Conservation (phyloP, 2,888 invertebrate species). For the Eupithecia abbreviata region DNA sequence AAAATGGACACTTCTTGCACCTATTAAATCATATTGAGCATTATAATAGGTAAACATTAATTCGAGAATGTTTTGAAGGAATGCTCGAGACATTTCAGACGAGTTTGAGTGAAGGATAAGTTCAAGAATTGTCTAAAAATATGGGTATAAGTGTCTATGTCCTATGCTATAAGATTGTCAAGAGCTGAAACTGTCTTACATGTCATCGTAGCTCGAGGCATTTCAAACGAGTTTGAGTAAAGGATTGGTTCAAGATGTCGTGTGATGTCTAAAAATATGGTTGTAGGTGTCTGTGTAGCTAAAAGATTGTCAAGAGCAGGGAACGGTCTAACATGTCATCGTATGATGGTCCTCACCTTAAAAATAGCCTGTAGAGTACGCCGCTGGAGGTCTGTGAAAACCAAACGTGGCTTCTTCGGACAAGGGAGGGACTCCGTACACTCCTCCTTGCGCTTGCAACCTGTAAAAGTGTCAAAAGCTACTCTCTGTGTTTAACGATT, state of each 20-base stretch:
- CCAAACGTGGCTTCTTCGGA: conserved; percentile 99
- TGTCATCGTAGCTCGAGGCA: too few relatives aligned
- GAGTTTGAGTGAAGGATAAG: too few relatives aligned
- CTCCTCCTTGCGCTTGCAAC: conserved; percentile 98
- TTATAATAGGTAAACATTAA: too few relatives aligned
- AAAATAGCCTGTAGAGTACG: conserved; percentile 99
- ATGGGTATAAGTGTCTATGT: not conserved
- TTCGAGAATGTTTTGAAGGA: too few relatives aligned
- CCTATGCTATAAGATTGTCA: too few relatives aligned
- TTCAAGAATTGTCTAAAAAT: too few relatives aligned
- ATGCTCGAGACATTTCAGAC: too few relatives aligned
- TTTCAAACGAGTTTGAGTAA: too few relatives aligned
- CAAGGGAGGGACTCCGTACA: conserved; percentile 93
- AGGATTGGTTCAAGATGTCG: too few relatives aligned
- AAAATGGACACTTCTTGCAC: not conserved
- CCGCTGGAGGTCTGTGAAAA: conserved; percentile 99
- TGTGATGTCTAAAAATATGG: too few relatives aligned
- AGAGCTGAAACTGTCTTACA: too few relatives aligned
- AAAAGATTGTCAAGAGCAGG: not conserved
- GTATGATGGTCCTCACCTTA: conserved; percentile 88
- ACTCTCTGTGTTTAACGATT: conserved; percentile 34
- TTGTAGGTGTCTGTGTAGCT: not conserved
- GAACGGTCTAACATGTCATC: not conserved
- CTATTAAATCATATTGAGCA: too few relatives aligned
- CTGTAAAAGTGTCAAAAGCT: conserved; percentile 74